Evolutionary conservation across 2,797 vertebrate genomes (phyloP).

Genomic region (Chrysocyon brachyurus): DNA sequence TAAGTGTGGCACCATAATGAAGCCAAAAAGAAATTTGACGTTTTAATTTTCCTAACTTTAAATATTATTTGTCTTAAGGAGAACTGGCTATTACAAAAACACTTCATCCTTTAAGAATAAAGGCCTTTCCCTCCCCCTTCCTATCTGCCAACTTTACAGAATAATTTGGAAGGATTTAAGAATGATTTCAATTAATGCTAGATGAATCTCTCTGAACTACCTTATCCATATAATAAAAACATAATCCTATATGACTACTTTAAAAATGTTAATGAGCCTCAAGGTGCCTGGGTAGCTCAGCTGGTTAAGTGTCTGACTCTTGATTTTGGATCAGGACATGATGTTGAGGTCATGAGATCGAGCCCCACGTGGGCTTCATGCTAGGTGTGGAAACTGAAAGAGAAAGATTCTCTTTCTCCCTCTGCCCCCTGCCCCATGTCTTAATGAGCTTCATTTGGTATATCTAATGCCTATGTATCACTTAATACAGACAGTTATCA

Average conservation of each 20-base stretch:
- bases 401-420: neutral
- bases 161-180: neutral
- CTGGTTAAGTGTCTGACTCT: neutral
- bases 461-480: neutral
- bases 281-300: neutral
- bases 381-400: neutral
- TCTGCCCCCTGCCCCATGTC: neutral
- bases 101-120: neutral
- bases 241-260: neutral
- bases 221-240: neutral
- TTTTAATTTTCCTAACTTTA: constrained; percentile 4
- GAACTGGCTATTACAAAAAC: neutral
- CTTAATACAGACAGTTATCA: neutral
- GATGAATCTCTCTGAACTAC: neutral
- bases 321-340: neutral
- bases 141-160: neutral
- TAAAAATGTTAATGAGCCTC: neutral
- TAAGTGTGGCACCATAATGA: neutral
- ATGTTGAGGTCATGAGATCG: too few species aligned
- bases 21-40: neutral
- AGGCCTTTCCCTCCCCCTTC: neutral
- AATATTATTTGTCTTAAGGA: neutral
- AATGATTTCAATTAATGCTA: neutral
- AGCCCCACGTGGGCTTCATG: neutral
- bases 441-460: neutral